phyloP scores from a whole-genome alignment of 2,797 vertebrate species.

The Phaenicophaeus curvirostris region DNA sequence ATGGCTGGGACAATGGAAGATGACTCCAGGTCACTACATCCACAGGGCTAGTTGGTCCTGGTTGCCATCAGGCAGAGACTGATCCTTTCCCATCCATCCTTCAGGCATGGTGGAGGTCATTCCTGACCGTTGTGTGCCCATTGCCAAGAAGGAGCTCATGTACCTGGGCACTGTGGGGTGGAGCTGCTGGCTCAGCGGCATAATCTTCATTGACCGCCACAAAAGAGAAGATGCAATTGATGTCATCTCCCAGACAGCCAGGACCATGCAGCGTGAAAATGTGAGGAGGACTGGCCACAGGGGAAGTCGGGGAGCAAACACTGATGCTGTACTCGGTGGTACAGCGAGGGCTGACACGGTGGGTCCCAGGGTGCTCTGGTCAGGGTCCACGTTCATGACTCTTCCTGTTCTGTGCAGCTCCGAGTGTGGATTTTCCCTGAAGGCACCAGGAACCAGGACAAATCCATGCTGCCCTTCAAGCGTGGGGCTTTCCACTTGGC shows the following conservation, averaged over 20 bases:
- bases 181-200: constrained; percentile 82
- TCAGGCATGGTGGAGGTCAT: constrained; percentile 83
- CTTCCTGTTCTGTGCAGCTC: constrained; percentile 56
- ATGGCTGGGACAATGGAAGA: not conserved
- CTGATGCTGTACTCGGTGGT: fast-evolving
- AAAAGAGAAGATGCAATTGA: constrained; percentile 77
- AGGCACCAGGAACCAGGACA: constrained; percentile 81
- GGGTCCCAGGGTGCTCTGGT: not conserved
- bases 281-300: constrained; percentile 25
- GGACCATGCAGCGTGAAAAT: constrained; percentile 74
- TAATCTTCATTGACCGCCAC: constrained; percentile 83
- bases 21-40: no score
- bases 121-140: constrained; percentile 80
- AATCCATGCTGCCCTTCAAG: constrained; percentile 84
- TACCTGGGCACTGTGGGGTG: constrained; percentile 80
- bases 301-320: fast-evolving
- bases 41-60: not conserved
- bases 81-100: not conserved
- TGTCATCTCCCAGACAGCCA: constrained; percentile 77
- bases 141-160: constrained; percentile 83
- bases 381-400: not conserved
- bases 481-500: constrained; percentile 82
- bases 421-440: constrained; percentile 84
- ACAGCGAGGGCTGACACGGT: fast-evolving
- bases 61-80: fast-evolving